Base-by-base conservation (phyloP, 92 coral and sea anemone genomes). In the Umimayanthus kanabou region DNA sequence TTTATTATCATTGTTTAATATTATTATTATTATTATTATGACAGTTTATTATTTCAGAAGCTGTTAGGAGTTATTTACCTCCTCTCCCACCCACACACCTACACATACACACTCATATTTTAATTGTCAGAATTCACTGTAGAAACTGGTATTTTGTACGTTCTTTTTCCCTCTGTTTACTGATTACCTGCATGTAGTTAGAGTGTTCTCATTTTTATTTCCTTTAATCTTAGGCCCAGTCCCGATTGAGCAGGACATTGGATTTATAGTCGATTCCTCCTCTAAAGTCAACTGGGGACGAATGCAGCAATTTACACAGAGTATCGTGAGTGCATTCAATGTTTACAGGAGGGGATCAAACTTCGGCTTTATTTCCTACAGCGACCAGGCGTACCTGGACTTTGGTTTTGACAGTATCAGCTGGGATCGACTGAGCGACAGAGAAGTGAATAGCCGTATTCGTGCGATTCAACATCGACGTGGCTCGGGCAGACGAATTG, bases 231-330 rank as follows among this genome's bases (percentile, higher is more conserved):
- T 49, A 83, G 87, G 87, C 15, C 87, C 71, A 53, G 29, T 40
- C 20, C 29, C 71, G 29, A 70, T 28, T 50, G 47, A 28, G 22
- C 78, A 70, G 84, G 98, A 94, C 91, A 81, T 94, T 61, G 98
- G 87, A 2, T 80, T 94, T 43, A 64, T 89, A 49, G 92, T 94
- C 40, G 98, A 92, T 82, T 87, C 98, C 22, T 93, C 98, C 18
- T 61, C 93, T 8, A 81, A 91, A 45, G 94, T 90, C 42, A 86
- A 92, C 84, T 92, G 93, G 92, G 77, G 82, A 76, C 82, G 85
- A 88, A 86, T 91, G 79, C 91, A 89, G 78, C 77, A 71, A 77
- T 88, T 94, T 61, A 81, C 93, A 39, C 91, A 92, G 82, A 88
- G 94, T 79, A 57, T 90, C 18, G 93, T 93, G n/a, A 88, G 88